Evolutionary conservation across 2,888 invertebrate genomes (phyloP), one percentile per base, ranked within the genome.

Genomic region (Macropis europaea): DNA sequence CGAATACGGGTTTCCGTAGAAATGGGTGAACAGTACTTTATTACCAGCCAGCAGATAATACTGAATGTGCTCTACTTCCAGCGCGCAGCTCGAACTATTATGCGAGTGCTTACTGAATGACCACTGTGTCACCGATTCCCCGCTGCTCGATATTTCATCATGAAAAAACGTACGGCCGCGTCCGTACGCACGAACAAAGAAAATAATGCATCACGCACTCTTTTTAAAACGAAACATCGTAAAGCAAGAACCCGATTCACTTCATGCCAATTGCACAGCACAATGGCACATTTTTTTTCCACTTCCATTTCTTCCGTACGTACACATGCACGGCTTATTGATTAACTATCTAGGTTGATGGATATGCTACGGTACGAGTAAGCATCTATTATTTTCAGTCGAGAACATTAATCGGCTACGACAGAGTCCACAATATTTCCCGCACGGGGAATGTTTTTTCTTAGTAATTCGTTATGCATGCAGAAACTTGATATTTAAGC

Each of bases 1-100:
- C 24, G 26, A 40, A 67, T 40, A 63, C 36, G 13, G 19, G 17
- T 48, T 22, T 40, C 34, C 24, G 17, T 50, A 47, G 67, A 73
- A 77, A 64, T 48, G 57, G 61, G 60, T 36, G 70, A 78, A 74
- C 62, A 74, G 77, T 79, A 72, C 83, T 83, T 83, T 82, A 82
- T 84, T 82, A 84, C 77, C 40, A 42, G 59, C 30, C 50, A 66
- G 40, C 67, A 68, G 80, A 76, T 81, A 82, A 77, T 77, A 64
- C 73, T 73, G 70, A 72, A 73, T 75, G 71, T 52, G 73, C 54
- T 62, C 60, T 52, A 66, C 57, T 77, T 69, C 45, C 50, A 61
- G 50, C 40, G 61, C 32, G 15, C 32, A 19, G 45, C 26, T 34
- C 30, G 64, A 38, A 62, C 62, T 74, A 72, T 79, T 68, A 68